Conservation (phyloP, 2,888 invertebrate species). For the Galerucella calmariensis region DNA sequence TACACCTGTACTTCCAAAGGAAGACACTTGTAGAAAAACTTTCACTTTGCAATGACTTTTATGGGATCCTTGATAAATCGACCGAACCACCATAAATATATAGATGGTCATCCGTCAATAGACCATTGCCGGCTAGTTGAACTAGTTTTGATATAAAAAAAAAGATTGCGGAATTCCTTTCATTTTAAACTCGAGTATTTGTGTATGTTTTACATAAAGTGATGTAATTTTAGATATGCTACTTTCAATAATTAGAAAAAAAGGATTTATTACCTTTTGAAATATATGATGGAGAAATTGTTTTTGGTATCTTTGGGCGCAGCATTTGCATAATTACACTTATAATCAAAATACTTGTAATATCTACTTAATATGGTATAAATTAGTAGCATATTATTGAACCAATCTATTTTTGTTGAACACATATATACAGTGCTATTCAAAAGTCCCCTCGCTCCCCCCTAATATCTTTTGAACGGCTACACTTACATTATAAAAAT, state of each 20-base stretch:
- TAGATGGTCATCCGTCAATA: slow-evolving; percentile 8
- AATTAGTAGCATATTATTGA: neutral
- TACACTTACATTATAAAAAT: too few species aligned
- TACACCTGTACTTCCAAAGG: slow-evolving; percentile 9
- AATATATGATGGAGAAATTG: neutral
- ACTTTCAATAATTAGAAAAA: slow-evolving; percentile 12
- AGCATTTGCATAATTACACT: slow-evolving; percentile 9
- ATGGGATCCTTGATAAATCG: slow-evolving; percentile 1
- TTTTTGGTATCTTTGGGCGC: neutral
- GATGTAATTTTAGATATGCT: slow-evolving; percentile 4
- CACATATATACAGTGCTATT: too few species aligned
- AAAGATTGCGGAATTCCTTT: slow-evolving; percentile 8
- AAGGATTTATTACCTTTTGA: neutral
- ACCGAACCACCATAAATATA: slow-evolving; percentile 7
- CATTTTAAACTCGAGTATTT: neutral
- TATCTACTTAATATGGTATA: neutral
- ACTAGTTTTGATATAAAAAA: slow-evolving; percentile 6
- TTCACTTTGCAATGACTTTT: slow-evolving; percentile 4
- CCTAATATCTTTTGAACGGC: too few species aligned
- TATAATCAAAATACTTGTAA: neutral
- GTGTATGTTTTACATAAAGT: slow-evolving; percentile 6
- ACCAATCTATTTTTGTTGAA: neutral
- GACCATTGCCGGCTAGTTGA: neutral
- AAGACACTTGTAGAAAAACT: slow-evolving; percentile 1
- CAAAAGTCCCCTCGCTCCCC: too few species aligned